Percentiles rank a stretch among this genome's conserved stretches.
phyloP scores from a whole-genome alignment of 2,113 vertebrate genomes.

The Stegostoma tigrinum region DNA sequence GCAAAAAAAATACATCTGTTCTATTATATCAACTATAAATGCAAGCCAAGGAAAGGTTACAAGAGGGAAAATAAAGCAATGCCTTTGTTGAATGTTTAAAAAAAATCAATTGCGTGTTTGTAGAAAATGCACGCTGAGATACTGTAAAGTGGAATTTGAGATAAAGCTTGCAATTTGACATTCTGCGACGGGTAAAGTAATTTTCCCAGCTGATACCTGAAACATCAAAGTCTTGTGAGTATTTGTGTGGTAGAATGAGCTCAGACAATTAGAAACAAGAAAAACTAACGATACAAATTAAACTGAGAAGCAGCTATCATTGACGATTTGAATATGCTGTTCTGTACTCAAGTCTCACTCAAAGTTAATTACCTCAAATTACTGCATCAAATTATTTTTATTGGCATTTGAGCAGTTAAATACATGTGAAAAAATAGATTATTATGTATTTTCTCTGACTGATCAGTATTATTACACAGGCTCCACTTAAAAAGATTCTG shows the following conservation, averaged over 20 bases:
- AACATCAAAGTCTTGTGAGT: background rate
- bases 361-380: background rate
- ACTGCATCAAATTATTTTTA: background rate
- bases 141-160: conserved; percentile 12
- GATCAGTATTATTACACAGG: too few species aligned
- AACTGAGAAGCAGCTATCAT: background rate
- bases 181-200: conserved; percentile 29
- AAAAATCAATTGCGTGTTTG: background rate
- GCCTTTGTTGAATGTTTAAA: background rate
- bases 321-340: background rate
- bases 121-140: background rate
- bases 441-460: background rate
- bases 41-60: background rate
- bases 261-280: background rate
- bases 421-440: conserved; percentile 1
- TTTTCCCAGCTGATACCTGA: conserved; percentile 16
- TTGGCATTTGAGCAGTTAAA: background rate
- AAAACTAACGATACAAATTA: conserved; percentile 10
- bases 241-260: background rate
- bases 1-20: background rate
- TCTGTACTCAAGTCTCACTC: background rate
- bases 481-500: background rate
- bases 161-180: conserved; percentile 15
- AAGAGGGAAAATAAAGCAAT: background rate
- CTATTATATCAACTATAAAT: background rate